Evolutionary conservation across 2,113 vertebrate species (phyloP).

Genomic region (Astatoreochromis straeleni): DNA sequence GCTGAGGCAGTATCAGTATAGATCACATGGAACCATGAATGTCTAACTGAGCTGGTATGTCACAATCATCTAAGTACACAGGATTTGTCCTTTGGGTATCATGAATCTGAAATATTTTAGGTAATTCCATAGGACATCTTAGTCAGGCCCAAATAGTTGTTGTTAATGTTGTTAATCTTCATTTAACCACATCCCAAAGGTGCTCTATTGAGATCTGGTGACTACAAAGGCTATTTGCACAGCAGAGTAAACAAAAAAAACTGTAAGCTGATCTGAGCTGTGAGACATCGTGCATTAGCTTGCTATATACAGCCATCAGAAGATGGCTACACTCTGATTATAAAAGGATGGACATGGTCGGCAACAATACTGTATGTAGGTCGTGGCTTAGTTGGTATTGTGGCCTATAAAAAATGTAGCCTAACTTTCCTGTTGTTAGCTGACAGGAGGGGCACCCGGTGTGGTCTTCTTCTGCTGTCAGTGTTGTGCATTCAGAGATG

Average conservation of each 20-base stretch:
- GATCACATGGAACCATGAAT: neutral
- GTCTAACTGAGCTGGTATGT: neutral
- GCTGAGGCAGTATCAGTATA: neutral
- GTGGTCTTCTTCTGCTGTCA: neutral
- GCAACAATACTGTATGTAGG: neutral
- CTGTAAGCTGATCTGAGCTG: neutral
- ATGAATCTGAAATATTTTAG: neutral
- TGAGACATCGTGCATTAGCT: neutral
- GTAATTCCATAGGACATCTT: neutral
- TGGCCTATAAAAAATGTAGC: neutral
- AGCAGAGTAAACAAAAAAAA: neutral
- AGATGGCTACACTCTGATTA: neutral
- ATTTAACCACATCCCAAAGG: neutral
- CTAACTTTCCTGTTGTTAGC: neutral
- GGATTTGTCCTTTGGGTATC: neutral
- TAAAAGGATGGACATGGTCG: neutral
- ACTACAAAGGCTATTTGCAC: neutral
- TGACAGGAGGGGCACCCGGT: neutral
- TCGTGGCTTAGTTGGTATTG: neutral
- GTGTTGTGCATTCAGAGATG: neutral
- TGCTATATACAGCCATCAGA: neutral
- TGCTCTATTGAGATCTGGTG: neutral
- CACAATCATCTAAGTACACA: neutral
- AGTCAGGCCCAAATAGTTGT: neutral
- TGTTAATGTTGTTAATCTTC: neutral